Conservation (phyloP, 2,113 vertebrate genomes). For the Datnioides undecimradiatus region DNA sequence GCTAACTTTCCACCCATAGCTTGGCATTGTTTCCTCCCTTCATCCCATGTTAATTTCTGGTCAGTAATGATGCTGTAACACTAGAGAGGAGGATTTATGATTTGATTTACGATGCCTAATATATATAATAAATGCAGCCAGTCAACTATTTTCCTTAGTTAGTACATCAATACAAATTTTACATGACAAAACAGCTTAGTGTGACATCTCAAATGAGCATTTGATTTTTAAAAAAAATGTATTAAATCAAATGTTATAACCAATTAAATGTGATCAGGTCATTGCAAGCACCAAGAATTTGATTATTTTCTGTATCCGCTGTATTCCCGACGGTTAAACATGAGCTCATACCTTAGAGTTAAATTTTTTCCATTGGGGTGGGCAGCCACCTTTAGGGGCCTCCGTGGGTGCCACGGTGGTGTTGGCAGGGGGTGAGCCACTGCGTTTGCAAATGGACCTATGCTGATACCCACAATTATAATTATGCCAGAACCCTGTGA, state of each 20-base stretch:
- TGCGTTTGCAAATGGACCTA: conserved; percentile 89
- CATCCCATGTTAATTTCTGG: background rate
- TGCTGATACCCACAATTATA: conserved; percentile 88
- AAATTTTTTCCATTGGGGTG: conserved; percentile 83
- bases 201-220: background rate
- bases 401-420: conserved; percentile 83
- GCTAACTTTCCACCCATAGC: background rate
- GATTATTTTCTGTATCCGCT: too few species aligned
- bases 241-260: background rate
- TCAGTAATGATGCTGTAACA: background rate
- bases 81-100: background rate
- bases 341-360: conserved; percentile 80
- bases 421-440: conserved; percentile 83
- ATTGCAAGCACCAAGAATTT: background rate
- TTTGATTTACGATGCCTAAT: background rate
- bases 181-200: background rate
- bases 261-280: background rate
- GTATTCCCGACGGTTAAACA: background rate
- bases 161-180: background rate
- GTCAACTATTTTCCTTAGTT: background rate
- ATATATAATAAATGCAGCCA: background rate
- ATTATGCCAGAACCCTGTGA: conserved; percentile 89
- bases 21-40: background rate
- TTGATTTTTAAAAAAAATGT: background rate
- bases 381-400: conserved; percentile 82